Conservation (phyloP, 2,113 vertebrate genomes). For the Python bivittatus region DNA sequence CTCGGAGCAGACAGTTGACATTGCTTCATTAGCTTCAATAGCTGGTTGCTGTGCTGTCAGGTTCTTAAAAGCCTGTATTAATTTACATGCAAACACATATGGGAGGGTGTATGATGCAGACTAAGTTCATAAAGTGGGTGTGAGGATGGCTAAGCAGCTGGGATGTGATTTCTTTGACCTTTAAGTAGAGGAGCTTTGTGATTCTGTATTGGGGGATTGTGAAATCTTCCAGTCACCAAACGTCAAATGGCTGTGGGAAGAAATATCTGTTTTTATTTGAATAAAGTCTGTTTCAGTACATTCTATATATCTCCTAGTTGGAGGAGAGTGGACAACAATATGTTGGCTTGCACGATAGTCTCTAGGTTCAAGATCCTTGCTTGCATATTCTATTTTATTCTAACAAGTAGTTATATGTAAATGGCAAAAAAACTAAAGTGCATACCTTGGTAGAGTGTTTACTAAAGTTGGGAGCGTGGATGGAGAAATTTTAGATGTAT, state of each 20-base stretch:
- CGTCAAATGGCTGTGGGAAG: not conserved
- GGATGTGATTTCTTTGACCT: not conserved
- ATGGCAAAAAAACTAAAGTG: not conserved
- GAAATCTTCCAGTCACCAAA: not conserved
- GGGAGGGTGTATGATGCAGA: not conserved
- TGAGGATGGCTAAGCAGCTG: not conserved
- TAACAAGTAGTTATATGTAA: not conserved
- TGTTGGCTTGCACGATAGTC: not conserved
- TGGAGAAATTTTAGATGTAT: not conserved
- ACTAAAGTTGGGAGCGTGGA: not conserved
- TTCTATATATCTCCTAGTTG: not conserved
- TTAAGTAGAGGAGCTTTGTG: not conserved
- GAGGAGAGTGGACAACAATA: not conserved
- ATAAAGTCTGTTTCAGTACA: not conserved
- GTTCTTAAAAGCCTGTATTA: not conserved
- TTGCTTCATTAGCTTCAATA: conserved; percentile 33
- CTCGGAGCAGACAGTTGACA: not conserved
- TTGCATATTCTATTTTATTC: not conserved
- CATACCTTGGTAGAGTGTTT: not conserved
- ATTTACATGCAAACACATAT: conserved; percentile 21
- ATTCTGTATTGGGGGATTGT: not conserved
- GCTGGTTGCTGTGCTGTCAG: conserved; percentile 11
- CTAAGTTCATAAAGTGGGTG: not conserved
- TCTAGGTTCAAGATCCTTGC: not conserved
- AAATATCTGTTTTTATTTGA: not conserved